Conservation (phyloP, 1,140 invertebrate genomes). For the Papilio xuthus region DNA sequence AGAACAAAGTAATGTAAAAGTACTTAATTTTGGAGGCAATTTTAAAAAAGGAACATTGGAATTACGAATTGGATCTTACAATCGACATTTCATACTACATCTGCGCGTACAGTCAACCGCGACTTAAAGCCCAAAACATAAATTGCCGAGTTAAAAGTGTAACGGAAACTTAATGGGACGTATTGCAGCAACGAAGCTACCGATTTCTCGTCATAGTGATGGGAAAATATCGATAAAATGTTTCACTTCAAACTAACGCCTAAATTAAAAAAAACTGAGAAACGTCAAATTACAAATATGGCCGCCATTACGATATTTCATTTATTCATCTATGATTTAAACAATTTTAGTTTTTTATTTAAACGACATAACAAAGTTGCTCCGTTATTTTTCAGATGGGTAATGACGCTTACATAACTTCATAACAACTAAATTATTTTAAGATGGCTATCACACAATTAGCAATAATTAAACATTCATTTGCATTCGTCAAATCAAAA, state of each 20-base stretch:
- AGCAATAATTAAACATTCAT: too few species aligned
- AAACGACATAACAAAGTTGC: too few species aligned
- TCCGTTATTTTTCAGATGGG: too few species aligned
- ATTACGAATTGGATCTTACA: constrained; percentile 21
- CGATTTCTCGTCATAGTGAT: constrained; percentile 22
- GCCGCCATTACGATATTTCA: too few species aligned
- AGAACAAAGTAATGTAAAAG: not conserved
- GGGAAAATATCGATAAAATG: constrained; percentile 11
- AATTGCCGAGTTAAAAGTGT: constrained; percentile 52
- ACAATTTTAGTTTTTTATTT: too few species aligned
- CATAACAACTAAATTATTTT: too few species aligned
- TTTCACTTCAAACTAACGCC: not conserved
- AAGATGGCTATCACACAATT: too few species aligned
- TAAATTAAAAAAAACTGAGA: too few species aligned
- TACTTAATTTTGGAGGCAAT: not conserved
- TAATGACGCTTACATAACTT: too few species aligned
- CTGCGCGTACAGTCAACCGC: constrained; percentile 32
- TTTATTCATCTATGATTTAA: too few species aligned
- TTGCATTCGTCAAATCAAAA: too few species aligned
- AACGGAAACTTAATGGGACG: constrained; percentile 52
- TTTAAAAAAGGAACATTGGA: not conserved
- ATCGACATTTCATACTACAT: constrained; percentile 38
- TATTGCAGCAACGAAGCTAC: constrained; percentile 35
- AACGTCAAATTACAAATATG: too few species aligned
- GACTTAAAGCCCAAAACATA: constrained; percentile 54